A percentile compares a stretch with the other conserved stretches of the same genome.
These are phyloP conservation scores for Athalia cordata DNA, from an alignment of 2,888 invertebrate species.

Conservation along the genomic window DNA sequence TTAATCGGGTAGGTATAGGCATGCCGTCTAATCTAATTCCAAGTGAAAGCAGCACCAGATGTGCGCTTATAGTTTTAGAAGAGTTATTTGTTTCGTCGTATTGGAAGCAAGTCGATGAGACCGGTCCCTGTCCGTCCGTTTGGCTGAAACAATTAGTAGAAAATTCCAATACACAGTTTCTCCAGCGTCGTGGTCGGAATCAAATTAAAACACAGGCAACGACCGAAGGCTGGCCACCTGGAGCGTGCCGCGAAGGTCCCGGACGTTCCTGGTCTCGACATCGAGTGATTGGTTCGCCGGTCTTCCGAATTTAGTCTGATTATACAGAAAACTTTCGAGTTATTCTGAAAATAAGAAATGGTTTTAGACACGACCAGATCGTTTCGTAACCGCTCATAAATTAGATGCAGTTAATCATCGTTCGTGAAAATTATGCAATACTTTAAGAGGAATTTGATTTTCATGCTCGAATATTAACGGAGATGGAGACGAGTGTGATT, in stretches of 20 bases:
- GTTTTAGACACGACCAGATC: not conserved
- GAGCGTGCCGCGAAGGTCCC: constrained; percentile 39
- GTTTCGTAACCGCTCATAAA: constrained; percentile 22
- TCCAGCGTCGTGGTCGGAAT: constrained; percentile 35
- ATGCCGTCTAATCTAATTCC: constrained; percentile 15
- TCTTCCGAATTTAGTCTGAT: constrained; percentile 31
- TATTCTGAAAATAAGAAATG: not conserved
- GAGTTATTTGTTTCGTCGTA: constrained; percentile 2
- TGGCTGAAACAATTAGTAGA: constrained; percentile 43
- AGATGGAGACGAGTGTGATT: not conserved
- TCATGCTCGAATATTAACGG: not conserved
- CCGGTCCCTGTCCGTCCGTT: constrained; percentile 2
- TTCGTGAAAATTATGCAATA: not conserved
- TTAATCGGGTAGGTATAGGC: constrained; percentile 16
- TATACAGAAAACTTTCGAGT: constrained; percentile 20
- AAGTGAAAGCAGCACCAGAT: not conserved
- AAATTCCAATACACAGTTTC: constrained; percentile 38
- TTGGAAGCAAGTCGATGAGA: constrained; percentile 24
- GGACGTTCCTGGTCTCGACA: constrained; percentile 44
- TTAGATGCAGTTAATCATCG: constrained; percentile 15
- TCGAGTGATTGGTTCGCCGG: constrained; percentile 41
- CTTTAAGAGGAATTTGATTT: not conserved
- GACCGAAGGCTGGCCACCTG: constrained; percentile 38
- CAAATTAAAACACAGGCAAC: constrained; percentile 43
- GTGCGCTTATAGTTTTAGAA: not conserved